Evolutionary conservation across 2,797 vertebrate species (phyloP), one percentile per base, ranked within the genome.

Genomic region (Hypotaenidia okinawae): DNA sequence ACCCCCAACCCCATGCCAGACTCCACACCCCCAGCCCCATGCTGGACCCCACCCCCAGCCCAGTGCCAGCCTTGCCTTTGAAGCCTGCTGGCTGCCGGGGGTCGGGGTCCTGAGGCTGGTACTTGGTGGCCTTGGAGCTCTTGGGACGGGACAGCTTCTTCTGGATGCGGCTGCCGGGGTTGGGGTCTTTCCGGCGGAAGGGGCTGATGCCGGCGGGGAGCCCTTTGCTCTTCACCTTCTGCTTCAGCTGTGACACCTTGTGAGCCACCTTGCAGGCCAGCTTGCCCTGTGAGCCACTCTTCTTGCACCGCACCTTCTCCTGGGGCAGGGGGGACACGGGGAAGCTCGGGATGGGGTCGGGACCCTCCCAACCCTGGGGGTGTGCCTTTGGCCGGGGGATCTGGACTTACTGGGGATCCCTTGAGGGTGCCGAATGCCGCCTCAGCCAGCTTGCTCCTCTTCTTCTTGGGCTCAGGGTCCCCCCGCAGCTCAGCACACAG

Each of bases 211-310:
- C 88, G 0, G 98, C 37, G 2, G 98, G 97, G 22, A 98, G 97
- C 37, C 96, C 98, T 96, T 98, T 98, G 96, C 97, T 98, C 74
- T 98, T 98, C 57, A 98, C 98, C 94, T 98, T 99, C 81, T 99
- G 98, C 97, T 99, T 99, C 94, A 99, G 97, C 97, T 99, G 99
- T 47, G 98, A 98, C 86, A 98, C 96, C 84, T 98, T 98, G 49
- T 84, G 94, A 78, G 98, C 98, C 96, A 98, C 96, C 37, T 98
- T 97, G 87, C 98, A 98, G 45, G 96, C 98, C 97, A 99, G 96
- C 79, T 98, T 69, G 32, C 97, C 97, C 89, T 98, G 98, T 3
- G 96, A 96, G 61, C 98, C 95, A 91, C 97, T 98, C 96, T 98
- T 98, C 97, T 98, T 98, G 95, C 98, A 98, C 72, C 97, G 97